Base-by-base conservation (phyloP, 2,888 invertebrate genomes). In the Andricus curvator region DNA sequence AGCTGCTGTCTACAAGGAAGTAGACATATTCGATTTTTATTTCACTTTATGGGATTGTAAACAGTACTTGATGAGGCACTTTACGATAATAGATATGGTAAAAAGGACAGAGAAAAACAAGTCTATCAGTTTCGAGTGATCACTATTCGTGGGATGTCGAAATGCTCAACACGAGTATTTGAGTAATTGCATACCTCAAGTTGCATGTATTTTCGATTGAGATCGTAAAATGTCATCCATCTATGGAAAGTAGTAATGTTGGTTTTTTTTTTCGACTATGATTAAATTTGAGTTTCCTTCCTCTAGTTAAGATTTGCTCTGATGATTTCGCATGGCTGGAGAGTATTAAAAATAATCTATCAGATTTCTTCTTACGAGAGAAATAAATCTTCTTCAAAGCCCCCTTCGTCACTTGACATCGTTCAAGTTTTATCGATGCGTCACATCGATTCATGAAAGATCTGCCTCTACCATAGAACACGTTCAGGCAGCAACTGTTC, bases 121-220 rank as follows among this genome's bases (percentile, higher is more conserved):
- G 74, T 74, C 74, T 60, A 74, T 74, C 74, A 74, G 74, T 60
- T 56, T 56, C 20, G 15, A 33, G n/a, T 74, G 74, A 74, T 74
- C 74, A 74, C 74, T 37, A 56, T 60, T 74, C 74, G 29, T 60
- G 51, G 20, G 33, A 74, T 74, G 29, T 74, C 15, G 56, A 74
- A 74, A 74, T 74, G 33, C 56, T 60, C 11, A 74, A 74, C 74
- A 74, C 56, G 74, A 56, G 56, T 37, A 37, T 74, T 51, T 33
- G 51, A 60, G 33, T 74, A 33, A 74, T 56, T 74, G 48, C 51
- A 70, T 70, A 25, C 29, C 29, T 29, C 29, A 29, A 29, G 60
- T 64, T 64, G 29, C 29, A 29, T 29, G 13, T 51, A 60, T 51
- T 29, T 74, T 56, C 33, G 74, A 74, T 74, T 74, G 33, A n/a